Evolutionary conservation across 2,797 vertebrate species (phyloP).

Genomic region (Lagodon rhomboides): DNA sequence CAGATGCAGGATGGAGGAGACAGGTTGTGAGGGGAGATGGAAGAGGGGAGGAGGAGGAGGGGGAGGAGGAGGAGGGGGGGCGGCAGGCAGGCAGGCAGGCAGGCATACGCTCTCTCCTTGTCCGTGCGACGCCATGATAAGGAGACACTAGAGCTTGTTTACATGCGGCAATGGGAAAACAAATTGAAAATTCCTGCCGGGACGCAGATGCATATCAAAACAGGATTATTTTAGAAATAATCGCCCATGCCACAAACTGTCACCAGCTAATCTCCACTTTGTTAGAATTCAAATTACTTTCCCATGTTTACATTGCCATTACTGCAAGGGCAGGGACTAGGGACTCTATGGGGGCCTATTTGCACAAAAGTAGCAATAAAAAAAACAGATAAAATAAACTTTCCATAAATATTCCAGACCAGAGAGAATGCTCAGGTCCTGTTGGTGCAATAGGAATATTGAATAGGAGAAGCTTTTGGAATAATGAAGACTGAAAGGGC

Average conservation of each 20-base stretch:
- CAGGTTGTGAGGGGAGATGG: constrained; percentile 77
- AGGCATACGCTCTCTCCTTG: constrained; percentile 79
- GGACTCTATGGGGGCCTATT: constrained; percentile 83
- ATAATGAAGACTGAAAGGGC: constrained; percentile 67
- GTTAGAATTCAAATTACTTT: constrained; percentile 91
- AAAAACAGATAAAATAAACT: constrained; percentile 85
- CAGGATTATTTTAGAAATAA: constrained; percentile 92
- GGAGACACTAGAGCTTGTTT: constrained; percentile 90
- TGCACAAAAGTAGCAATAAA: constrained; percentile 85
- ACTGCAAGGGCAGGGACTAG: constrained; percentile 83
- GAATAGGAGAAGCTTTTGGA: constrained; percentile 73
- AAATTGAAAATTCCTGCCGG: constrained; percentile 90
- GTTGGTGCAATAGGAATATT: constrained; percentile 73
- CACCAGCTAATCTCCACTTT: constrained; percentile 90
- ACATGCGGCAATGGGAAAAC: constrained; percentile 89
- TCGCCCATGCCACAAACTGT: constrained; percentile 87
- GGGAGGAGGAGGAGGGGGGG: not conserved
- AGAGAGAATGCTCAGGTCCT: constrained; percentile 79
- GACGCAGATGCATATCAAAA: constrained; percentile 92
- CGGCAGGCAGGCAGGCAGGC: constrained; percentile 22
- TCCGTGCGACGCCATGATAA: constrained; percentile 87
- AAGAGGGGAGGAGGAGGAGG: constrained; percentile 31
- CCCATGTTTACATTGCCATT: constrained; percentile 88
- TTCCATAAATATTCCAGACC: constrained; percentile 82
- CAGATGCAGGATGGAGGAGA: constrained; percentile 77